phyloP scores from a whole-genome alignment of 2,797 vertebrate species.

The Rhynchonycteris naso region DNA sequence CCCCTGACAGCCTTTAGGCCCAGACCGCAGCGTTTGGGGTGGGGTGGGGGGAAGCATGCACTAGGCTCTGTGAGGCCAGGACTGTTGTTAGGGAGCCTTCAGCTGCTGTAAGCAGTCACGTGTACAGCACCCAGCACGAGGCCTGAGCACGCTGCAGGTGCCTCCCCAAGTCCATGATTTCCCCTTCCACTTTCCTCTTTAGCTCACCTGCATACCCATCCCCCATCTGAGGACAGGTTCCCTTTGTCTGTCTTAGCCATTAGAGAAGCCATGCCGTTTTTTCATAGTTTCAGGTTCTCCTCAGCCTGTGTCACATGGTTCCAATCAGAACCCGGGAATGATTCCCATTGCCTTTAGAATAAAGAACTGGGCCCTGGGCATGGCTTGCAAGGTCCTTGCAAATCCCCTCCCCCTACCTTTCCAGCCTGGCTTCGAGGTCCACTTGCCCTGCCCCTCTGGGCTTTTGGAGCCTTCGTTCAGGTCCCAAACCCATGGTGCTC shows the following conservation, averaged over 20 bases:
- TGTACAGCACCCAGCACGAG: rapidly evolving
- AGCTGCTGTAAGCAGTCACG: too few species aligned
- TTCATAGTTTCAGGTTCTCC: neutral
- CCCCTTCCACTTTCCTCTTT: neutral
- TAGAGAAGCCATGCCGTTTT: neutral
- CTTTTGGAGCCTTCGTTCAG: neutral
- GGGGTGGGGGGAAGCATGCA: rapidly evolving
- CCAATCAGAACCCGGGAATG: neutral
- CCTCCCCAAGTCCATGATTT: neutral
- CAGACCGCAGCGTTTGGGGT: neutral
- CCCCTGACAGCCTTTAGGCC: neutral
- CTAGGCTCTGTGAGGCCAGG: neutral
- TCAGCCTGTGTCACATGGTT: neutral
- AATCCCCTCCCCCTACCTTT: rapidly evolving
- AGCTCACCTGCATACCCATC: neutral
- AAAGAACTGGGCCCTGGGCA: neutral
- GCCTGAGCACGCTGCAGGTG: neutral
- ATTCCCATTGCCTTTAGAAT: neutral
- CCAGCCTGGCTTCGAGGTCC: neutral
- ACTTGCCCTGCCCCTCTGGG: neutral
- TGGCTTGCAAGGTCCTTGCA: neutral
- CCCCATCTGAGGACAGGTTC: neutral
- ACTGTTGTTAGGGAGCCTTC: neutral
- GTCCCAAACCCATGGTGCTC: neutral
- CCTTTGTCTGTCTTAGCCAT: neutral